A percentile compares a stretch with the other conserved stretches of the same genome.
Evolutionary conservation across 1,140 invertebrate species (phyloP).

Genomic region (Temnothorax curvispinosus): DNA sequence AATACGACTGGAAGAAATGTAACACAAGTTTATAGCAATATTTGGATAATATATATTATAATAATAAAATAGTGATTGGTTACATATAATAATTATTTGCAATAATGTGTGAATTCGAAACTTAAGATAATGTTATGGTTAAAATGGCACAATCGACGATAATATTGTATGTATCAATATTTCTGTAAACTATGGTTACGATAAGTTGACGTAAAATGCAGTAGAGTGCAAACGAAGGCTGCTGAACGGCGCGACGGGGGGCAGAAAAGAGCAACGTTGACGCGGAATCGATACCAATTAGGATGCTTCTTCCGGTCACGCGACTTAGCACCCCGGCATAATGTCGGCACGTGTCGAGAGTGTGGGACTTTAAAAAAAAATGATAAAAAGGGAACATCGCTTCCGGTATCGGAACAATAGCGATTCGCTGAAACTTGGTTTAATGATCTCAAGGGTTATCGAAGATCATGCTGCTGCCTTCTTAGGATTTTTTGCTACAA

Average conservation of each 20-base stretch:
- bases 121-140: not conserved
- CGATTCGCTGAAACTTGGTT: slow-evolving; percentile 61
- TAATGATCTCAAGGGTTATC: slow-evolving; percentile 78
- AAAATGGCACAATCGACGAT: not conserved
- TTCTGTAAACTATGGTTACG: not conserved
- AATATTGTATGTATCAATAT: not conserved
- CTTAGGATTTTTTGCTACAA: not conserved
- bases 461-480: not conserved
- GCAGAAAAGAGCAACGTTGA: slow-evolving; percentile 61
- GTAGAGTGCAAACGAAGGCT: not conserved
- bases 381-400: slow-evolving; percentile 78
- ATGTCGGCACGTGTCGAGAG: slow-evolving; percentile 79
- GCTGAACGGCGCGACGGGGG: not conserved
- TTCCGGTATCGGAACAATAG: slow-evolving; percentile 71
- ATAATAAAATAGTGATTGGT: not conserved
- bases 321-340: slow-evolving; percentile 79
- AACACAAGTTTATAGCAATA: not conserved
- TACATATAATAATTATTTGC: not conserved
- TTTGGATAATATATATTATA: slow-evolving; percentile 1
- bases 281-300: slow-evolving; percentile 85
- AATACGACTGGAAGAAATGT: not conserved
- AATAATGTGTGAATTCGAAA: not conserved
- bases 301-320: slow-evolving; percentile 85
- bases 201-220: not conserved
- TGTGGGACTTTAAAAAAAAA: slow-evolving; percentile 72